phyloP scores from a whole-genome alignment of 2,888 invertebrate species.

The Norana najaformis region DNA sequence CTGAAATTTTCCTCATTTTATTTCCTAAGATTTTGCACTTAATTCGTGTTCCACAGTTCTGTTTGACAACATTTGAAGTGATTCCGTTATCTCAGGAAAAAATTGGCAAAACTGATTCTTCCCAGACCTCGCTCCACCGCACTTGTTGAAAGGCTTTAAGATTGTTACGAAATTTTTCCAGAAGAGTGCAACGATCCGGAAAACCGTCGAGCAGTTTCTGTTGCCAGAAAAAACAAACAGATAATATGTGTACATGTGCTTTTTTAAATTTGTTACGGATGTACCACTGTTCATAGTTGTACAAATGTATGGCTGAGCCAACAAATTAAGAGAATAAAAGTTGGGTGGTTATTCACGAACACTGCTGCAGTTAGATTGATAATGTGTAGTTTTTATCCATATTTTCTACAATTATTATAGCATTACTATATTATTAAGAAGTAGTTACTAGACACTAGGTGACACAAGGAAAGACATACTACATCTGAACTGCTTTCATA shows the following conservation, averaged over 20 bases:
- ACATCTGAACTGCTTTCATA: too few species aligned
- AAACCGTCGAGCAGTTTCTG: slow-evolving; percentile 37
- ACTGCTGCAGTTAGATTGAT: too few species aligned
- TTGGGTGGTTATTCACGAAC: too few species aligned
- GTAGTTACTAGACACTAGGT: too few species aligned
- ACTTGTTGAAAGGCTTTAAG: slow-evolving; percentile 38
- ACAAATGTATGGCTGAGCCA: neutral
- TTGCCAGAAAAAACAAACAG: slow-evolving; percentile 9
- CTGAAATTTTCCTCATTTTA: neutral
- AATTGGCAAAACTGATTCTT: slow-evolving; percentile 36
- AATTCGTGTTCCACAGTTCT: neutral
- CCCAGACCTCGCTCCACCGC: slow-evolving; percentile 41
- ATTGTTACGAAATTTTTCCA: slow-evolving; percentile 37
- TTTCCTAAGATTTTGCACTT: neutral
- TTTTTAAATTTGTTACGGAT: neutral
- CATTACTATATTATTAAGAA: too few species aligned
- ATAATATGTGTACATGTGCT: neutral
- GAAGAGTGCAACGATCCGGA: slow-evolving; percentile 34
- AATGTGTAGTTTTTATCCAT: too few species aligned
- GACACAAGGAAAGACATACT: too few species aligned
- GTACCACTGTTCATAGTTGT: too few species aligned
- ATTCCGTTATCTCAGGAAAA: slow-evolving; percentile 21
- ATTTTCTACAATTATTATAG: too few species aligned
- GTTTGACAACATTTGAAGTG: neutral
- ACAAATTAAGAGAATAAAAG: too few species aligned